Conservation (phyloP, 2,888 invertebrate species). For the Himalopsyche kuldschensis region DNA sequence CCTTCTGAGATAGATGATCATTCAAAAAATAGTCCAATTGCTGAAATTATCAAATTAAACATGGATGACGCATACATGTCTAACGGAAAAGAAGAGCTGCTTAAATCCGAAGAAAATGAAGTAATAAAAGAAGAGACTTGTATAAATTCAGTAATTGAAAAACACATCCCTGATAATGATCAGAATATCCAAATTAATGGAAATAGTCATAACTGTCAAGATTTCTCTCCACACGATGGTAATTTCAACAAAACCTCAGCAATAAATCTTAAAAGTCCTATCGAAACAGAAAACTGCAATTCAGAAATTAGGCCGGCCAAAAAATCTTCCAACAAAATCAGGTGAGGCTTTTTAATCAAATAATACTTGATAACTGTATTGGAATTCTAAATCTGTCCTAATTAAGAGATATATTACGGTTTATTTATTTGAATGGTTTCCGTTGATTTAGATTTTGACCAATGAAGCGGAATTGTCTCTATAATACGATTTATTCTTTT, state of each 20-base stretch:
- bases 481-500: too few species aligned
- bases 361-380: too few species aligned
- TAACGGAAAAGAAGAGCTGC: constrained; percentile 30
- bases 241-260: neutral
- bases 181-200: neutral
- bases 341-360: neutral
- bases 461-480: too few species aligned
- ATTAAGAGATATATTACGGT: too few species aligned
- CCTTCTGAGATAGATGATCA: neutral
- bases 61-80: constrained; percentile 38
- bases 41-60: constrained; percentile 8
- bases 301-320: neutral
- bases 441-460: too few species aligned
- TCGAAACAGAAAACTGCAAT: neutral
- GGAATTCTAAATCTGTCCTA: too few species aligned
- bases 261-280: neutral
- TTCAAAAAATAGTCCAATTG: neutral
- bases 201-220: neutral
- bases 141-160: neutral
- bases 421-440: too few species aligned
- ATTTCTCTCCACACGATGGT: neutral
- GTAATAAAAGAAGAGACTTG: neutral
- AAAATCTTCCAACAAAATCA: neutral
- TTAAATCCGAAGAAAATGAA: constrained; percentile 1
- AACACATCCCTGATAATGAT: neutral